phyloP scores from a whole-genome alignment of 2,888 invertebrate species.

The Platypus cylindrus region DNA sequence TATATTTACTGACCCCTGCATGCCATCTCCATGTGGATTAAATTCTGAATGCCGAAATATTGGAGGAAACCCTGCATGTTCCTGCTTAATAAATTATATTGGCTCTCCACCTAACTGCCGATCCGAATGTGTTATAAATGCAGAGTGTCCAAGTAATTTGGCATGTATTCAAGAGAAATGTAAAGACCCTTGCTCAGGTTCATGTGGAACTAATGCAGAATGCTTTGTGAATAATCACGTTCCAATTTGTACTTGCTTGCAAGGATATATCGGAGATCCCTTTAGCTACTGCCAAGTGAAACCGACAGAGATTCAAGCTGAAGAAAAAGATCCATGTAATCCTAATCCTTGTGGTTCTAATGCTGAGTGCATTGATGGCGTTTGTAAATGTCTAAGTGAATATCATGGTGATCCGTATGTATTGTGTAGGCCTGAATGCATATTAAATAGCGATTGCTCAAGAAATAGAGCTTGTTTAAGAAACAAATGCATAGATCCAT shows the following conservation, averaged over 20 bases:
- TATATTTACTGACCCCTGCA: conserved; percentile 49
- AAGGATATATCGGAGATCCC: conserved; percentile 64
- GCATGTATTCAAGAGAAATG: conserved; percentile 66
- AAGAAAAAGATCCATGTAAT: conserved; percentile 50
- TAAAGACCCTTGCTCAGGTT: conserved; percentile 62
- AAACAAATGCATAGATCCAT: conserved; percentile 64
- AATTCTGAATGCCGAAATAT: conserved; percentile 60
- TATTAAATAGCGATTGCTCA: conserved; percentile 61
- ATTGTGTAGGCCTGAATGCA: conserved; percentile 69
- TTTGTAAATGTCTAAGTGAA: conserved; percentile 57
- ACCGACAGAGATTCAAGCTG: conserved; percentile 36
- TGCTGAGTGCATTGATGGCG: conserved; percentile 47
- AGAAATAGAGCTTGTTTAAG: conserved; percentile 56
- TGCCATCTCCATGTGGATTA: conserved; percentile 68
- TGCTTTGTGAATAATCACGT: conserved; percentile 64
- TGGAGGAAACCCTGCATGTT: conserved; percentile 55
- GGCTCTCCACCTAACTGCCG: conserved; percentile 67
- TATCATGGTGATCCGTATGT: conserved; percentile 64
- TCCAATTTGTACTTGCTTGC: conserved; percentile 61
- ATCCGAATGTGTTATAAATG: conserved; percentile 63
- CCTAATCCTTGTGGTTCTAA: conserved; percentile 60
- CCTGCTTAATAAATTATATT: conserved; percentile 55
- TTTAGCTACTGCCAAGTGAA: conserved; percentile 52
- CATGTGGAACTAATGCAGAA: conserved; percentile 58
- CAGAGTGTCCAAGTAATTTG: conserved; percentile 57